Evolutionary conservation across 30 jellyfish, hydroid and myxozoan genomes (phyloP), one percentile per base, ranked within the genome.

Genomic region (Pseudorhiza aurosa): DNA sequence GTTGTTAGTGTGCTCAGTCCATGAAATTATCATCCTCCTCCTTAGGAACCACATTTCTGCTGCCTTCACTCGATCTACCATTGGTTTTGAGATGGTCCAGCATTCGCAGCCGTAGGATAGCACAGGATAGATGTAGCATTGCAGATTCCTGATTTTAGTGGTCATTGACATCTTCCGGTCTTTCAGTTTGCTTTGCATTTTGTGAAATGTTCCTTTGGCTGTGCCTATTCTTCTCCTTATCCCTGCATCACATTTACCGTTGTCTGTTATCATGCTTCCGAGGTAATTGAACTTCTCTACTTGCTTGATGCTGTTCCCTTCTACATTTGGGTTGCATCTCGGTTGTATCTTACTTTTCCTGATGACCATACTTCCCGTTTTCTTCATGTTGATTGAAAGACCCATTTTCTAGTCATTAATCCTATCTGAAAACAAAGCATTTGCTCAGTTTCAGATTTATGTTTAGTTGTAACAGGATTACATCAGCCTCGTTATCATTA

Each of bases 181-280:
- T 50, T 50, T 50, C 22, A 50, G 65, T 50, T 5, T 50, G 65
- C 65, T 50, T 50, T 50, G 65, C 65, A 50, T 50, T 50, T 50
- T 50, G 8, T 50, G 65, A 50, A 42, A 50, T 22, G 65, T 50
- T 50, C n/a, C 65, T 50, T 8, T 50, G 65, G 65, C 65, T 12
- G n/a, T 8, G n/a, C 65, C 65, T 4, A 50, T 5, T 50, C 8
- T 50, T 50, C 65, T 50, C 65, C 29, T 50, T 12, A 50, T 50
- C 65, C n/a, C 65, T 50, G 65, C 65, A n/a, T 50, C 65, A 50
- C 65, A 50, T 50, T 50, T 50, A 50, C 65, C 22, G 65, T 50
- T n/a, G 65, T 50, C 65, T 50, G 65, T n/a, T 50, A 50, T 5
- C 65, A 50, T 5, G n/a, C 65, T 8, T 50, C 29, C 22, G 8